These are phyloP conservation scores for Aphrophora alni DNA, from an alignment of 2,888 invertebrate genomes.

Conservation along the genomic window DNA sequence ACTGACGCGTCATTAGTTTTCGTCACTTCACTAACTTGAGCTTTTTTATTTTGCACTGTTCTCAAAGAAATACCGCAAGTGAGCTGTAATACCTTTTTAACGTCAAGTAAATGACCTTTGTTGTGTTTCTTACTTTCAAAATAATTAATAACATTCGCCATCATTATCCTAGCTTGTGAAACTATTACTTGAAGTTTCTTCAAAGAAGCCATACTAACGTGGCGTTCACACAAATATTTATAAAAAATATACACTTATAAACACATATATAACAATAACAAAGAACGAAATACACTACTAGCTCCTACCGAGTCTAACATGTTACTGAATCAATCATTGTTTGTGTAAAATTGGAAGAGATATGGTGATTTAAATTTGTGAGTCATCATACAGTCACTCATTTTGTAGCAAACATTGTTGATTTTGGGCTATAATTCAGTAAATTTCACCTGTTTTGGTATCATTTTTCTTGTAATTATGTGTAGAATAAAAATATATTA, in stretches of 20 bases:
- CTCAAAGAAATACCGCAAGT: constrained; percentile 1
- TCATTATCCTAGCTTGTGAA: constrained; percentile 4
- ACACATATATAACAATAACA: too few relatives aligned
- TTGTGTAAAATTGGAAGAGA: too few relatives aligned
- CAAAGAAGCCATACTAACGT: not conserved
- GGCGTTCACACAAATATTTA: not conserved
- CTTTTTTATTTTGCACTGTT: not conserved
- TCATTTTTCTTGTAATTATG: too few relatives aligned
- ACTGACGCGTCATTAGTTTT: not conserved
- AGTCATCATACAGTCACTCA: too few relatives aligned
- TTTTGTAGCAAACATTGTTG: too few relatives aligned
- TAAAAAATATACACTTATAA: not conserved
- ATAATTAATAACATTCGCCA: constrained; percentile 3
- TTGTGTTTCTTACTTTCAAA: constrained; percentile 13
- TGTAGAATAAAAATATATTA: too few relatives aligned
- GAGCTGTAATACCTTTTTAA: constrained; percentile 3
- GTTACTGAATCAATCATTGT: too few relatives aligned
- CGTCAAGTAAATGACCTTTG: not conserved
- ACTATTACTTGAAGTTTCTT: not conserved
- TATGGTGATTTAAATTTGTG: too few relatives aligned
- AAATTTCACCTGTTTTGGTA: too few relatives aligned
- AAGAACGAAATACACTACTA: too few relatives aligned
- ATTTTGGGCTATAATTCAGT: too few relatives aligned
- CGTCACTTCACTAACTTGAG: not conserved
- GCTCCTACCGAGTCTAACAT: too few relatives aligned